Evolutionary conservation across 2,888 invertebrate species (phyloP), one percentile per base, ranked within the genome.

Genomic region (Pimpla rufipes): DNA sequence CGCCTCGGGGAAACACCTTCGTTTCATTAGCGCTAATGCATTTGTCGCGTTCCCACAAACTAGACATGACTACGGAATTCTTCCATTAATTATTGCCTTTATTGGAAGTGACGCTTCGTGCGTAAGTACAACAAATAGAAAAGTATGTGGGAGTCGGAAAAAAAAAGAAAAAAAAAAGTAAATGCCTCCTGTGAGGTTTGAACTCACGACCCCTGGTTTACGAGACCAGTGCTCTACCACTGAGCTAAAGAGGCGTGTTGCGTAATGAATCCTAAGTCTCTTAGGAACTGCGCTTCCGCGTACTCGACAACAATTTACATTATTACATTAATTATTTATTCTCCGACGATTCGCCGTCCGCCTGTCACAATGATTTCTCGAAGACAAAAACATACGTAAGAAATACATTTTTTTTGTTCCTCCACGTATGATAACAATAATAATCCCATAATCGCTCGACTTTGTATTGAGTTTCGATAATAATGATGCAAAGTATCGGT

Each of bases 171-270:
- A 87, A 87, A 87, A 86, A 85, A 79, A 81, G 86, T 84, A 87
- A 0, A 40, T 96, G 96, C 96, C 96, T 96, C 96, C 96, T 96
- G 96, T 96, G 96, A 96, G 96, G 96, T 96, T 96, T 96, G 96
- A 96, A 96, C 96, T 96, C 96, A 96, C 96, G 96, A 96, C 96
- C 96, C 96, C 96, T 96, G 96, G 96, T 96, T 96, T 96, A 96
- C 96, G 96, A 96, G 96, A 96, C 96, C 96, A 96, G 96, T 96
- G 96, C 96, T 96, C 96, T 96, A 95, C 96, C 96, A 96, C 96
- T 96, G 96, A 96, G 96, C 96, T 96, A 96, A 96, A 96, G 96
- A 96, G 96, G 96, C 96, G 0, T 0, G 0, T 82, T 82, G 29
- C 29, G 29, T 29, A 29, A 29, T 29, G 29, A 5, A 29, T 29